Evolutionary conservation across 2,113 vertebrate genomes (phyloP).

Genomic region (Gasterosteus aculeatus): DNA sequence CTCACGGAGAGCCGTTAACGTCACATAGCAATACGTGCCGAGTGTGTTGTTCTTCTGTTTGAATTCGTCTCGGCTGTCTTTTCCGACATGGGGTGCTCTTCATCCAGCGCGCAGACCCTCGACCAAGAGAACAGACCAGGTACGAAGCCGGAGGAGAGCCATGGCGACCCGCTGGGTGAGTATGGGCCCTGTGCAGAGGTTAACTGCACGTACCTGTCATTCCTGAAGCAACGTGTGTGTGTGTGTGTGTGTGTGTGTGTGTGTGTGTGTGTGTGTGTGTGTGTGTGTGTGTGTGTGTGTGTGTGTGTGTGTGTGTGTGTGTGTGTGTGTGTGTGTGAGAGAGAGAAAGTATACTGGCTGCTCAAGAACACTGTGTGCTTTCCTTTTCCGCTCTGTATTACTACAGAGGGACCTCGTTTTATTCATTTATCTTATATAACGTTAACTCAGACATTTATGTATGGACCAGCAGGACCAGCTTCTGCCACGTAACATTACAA

Average conservation of each 20-base stretch:
- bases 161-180: conserved; percentile 76
- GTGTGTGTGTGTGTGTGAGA: background rate
- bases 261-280: background rate
- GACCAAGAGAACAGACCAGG: conserved; percentile 81
- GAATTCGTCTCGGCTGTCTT: conserved; percentile 1
- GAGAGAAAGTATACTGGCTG: background rate
- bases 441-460: conserved; percentile 7
- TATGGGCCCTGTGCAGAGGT: background rate
- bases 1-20: conserved; percentile 22
- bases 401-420: conserved; percentile 13
- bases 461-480: background rate
- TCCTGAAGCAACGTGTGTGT: background rate
- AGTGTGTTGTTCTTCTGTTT: conserved; percentile 1
- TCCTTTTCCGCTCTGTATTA: conserved; percentile 14
- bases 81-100: conserved; percentile 82
- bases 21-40: background rate
- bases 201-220: background rate
- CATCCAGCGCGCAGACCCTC: conserved; percentile 79
- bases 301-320: background rate
- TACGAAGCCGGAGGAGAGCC: conserved; percentile 78
- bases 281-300: background rate
- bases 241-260: background rate
- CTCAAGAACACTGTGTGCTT: conserved; percentile 67
- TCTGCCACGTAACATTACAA: background rate
- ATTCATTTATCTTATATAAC: background rate